Base-by-base conservation (phyloP, 2,797 vertebrate genomes). In the Dryobates pubescens region DNA sequence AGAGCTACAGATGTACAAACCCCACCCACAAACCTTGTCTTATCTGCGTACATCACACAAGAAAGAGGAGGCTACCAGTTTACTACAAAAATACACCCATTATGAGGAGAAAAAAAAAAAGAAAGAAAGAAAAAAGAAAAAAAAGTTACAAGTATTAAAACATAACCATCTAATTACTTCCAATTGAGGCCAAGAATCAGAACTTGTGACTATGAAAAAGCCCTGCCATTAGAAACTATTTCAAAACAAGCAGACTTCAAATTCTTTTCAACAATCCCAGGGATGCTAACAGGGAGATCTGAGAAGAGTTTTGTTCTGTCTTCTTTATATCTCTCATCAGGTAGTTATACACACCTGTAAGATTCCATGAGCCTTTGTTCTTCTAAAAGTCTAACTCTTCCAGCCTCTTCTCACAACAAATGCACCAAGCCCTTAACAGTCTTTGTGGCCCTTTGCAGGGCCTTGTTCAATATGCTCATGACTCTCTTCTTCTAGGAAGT, bases 401-500 rank as follows among this genome's bases (percentile, higher is more conserved):
- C n/a, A 65, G 45, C 16, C 26, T 76, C n/a, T 53, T 51, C 56
- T 38, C 32, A 29, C 7, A 57, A 58, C 18, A 32, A 34, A 63
- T 45, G 19, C 17, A 41, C 26, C 36, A 59, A 59, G n/a, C 8
- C 15, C 22, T 30, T 34, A 49, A 34, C 0, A 45, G 4, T 14
- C 65, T 53, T 61, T 19, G 20, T 34, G 24, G 32, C 17, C 63
- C 59, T 41, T 61, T 27, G 38, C 30, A 86, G 47, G 8, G 61
- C 29, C 29, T 1, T 0, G 5, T 43, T 14, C n/a, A 43, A 8
- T 17, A 57, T 3, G 6, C 3, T 54, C 53, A 34, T 20, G 53
- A 20, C 59, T 26, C 12, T 18, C 12, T 34, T 47, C 23, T 43
- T 51, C 56, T 64, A 45, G 13, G 23, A 72, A 49, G 45, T 2